Percentiles rank a stretch among this genome's conserved stretches.
Evolutionary conservation across 1,140 invertebrate species (phyloP).

Genomic region (Holcopasites calliopsidis): DNA sequence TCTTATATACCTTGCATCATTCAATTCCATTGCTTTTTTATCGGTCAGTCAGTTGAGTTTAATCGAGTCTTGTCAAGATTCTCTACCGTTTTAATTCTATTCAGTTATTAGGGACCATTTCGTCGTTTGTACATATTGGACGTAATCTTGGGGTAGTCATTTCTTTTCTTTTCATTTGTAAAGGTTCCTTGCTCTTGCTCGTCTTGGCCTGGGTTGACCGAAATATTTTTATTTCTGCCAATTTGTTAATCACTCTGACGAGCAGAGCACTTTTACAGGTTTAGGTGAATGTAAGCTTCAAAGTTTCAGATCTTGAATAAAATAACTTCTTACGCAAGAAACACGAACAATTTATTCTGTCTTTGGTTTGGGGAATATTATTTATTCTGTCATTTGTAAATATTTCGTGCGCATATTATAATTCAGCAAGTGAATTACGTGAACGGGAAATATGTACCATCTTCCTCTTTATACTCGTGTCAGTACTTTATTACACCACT

Average conservation of each 20-base stretch:
- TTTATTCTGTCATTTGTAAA: not conserved
- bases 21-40: not conserved
- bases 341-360: not conserved
- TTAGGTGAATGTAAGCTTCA: not conserved
- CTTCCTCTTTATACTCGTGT: too few species aligned
- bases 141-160: conserved; percentile 15
- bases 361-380: not conserved
- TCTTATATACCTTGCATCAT: not conserved
- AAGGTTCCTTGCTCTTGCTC: not conserved
- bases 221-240: too few species aligned
- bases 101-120: conserved; percentile 49
- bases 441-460: too few species aligned
- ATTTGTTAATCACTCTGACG: not conserved
- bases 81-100: conserved; percentile 44
- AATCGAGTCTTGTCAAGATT: not conserved
- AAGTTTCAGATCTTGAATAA: conserved; percentile 1
- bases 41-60: not conserved
- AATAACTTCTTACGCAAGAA: not conserved
- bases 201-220: too few species aligned
- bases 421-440: not conserved
- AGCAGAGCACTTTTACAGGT: not conserved
- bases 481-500: too few species aligned
- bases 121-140: conserved; percentile 54
- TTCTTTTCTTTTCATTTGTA: conserved; percentile 4
- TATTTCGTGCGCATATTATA: not conserved